Percentiles rank a stretch among this genome's conserved stretches.
phyloP scores from a whole-genome alignment of 2,113 vertebrate species.

The Microtus richardsoni region DNA sequence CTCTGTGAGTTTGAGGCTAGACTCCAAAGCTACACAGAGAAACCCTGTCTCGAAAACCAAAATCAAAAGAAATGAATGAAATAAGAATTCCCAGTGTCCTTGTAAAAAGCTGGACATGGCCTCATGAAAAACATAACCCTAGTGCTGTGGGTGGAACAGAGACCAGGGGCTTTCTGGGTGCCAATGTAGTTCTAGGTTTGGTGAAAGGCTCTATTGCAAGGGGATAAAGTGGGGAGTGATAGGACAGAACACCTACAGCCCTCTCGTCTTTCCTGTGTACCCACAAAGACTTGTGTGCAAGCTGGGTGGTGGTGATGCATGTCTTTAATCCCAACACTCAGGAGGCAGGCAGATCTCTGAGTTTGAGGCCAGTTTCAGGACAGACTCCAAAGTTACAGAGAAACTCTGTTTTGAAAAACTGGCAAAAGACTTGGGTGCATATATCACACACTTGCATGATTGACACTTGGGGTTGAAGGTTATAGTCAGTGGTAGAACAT shows the following conservation, averaged over 20 bases:
- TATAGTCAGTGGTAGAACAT: neutral
- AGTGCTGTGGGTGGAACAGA: neutral
- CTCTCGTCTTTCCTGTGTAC: neutral
- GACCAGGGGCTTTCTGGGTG: neutral
- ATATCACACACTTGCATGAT: neutral
- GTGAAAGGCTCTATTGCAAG: neutral
- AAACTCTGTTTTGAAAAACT: too few species aligned
- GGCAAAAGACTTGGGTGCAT: neutral
- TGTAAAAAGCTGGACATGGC: too few species aligned
- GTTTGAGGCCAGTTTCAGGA: too few species aligned
- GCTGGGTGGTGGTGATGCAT: too few species aligned
- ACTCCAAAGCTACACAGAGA: too few species aligned
- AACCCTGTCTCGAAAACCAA: too few species aligned
- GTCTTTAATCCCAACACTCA: too few species aligned
- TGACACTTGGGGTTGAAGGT: neutral
- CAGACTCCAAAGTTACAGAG: too few species aligned
- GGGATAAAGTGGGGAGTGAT: neutral
- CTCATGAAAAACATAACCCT: too few species aligned
- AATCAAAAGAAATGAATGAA: neutral
- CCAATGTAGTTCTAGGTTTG: neutral
- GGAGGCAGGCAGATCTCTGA: too few species aligned
- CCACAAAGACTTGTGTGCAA: neutral
- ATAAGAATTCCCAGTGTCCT: neutral
- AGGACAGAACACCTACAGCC: neutral
- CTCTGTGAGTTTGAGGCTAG: too few species aligned